Percentiles rank a stretch among this genome's conserved stretches.
Conservation (phyloP, 2,888 invertebrate species). For the Aromia moschata region DNA sequence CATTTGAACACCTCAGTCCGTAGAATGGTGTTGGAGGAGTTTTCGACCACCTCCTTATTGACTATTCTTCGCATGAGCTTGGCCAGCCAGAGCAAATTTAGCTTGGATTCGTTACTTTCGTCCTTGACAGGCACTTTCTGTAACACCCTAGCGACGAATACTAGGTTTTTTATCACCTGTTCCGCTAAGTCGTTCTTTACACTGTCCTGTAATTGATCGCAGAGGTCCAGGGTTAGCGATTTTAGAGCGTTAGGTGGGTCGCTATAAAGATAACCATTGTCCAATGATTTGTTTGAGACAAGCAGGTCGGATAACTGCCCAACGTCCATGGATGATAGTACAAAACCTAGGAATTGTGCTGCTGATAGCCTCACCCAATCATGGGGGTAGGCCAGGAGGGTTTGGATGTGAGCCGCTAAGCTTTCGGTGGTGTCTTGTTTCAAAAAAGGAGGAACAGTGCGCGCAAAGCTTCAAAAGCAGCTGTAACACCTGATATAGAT, state of each 20-base stretch:
- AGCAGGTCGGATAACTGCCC: conserved; percentile 68
- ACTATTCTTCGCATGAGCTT: conserved; percentile 79
- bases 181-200: conserved; percentile 79
- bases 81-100: conserved; percentile 79
- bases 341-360: conserved; percentile 77
- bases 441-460: conserved; percentile 70
- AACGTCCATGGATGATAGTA: conserved; percentile 73
- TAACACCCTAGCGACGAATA: conserved; percentile 71
- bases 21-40: conserved; percentile 73
- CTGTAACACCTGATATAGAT: conserved; percentile 78
- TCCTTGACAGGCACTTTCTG: conserved; percentile 63
- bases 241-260: conserved; percentile 71
- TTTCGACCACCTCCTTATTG: conserved; percentile 80
- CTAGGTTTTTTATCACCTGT: conserved; percentile 61
- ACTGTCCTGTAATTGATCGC: conserved; percentile 73
- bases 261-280: conserved; percentile 65
- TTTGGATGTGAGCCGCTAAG: conserved; percentile 74
- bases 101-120: conserved; percentile 60
- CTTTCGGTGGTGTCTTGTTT: conserved; percentile 68
- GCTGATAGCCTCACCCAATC: conserved; percentile 85
- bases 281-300: conserved; percentile 50
- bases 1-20: conserved; percentile 84
- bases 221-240: conserved; percentile 77
- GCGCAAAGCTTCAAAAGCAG: conserved; percentile 74
- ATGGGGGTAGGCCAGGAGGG: conserved; percentile 81